Evolutionary conservation across 2,797 vertebrate genomes (phyloP), one percentile per base, ranked within the genome.

Genomic region (Oophaga sylvatica): DNA sequence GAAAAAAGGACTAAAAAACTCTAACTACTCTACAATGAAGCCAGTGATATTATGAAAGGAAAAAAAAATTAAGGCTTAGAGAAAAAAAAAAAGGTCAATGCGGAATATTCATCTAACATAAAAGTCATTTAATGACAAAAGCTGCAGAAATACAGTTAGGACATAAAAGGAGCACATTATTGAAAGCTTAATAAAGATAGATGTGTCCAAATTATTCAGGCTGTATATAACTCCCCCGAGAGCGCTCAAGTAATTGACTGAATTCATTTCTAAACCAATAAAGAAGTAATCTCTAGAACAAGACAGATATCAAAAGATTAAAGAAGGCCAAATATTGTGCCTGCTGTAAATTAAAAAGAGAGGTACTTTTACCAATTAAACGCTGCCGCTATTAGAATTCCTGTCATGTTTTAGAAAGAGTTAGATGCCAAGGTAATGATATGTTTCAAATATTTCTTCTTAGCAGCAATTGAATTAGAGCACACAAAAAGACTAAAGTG

Each of bases 151-250:
- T 83, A 73, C 71, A 83, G 22, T 79, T 79, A 79, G 81, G 75
- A 71, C 70, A 83, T 29, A 84, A 88, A 80, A 77, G 65, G 81
- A 87, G 67, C 70, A 83, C 85, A 56, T 87, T 83, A 87, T 79
- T 87, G 87, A 83, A 87, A 68, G 65, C 81, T 84, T 88, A 84
- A 88, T 88, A 88, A 88, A 88, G 87, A 83, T 87, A 87, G 86
- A 87, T 87, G 86, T 77, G 75, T 83, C 78, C 60, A 87, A 83
- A 83, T 87, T 87, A 87, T 87, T 87, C 80, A 78, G 62, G 57
- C 73, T 76, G 45, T 83, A 82, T 57, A 79, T 68, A 83, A 87
- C 65, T 87, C 86, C 86, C 71, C 62, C 16, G 71, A 57, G 86
- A 87, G 73, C 81, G 78, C 73, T 87, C 77, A 87, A 87, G 86